phyloP scores from a whole-genome alignment of 2,797 vertebrate species.

The Sylvia borin region DNA sequence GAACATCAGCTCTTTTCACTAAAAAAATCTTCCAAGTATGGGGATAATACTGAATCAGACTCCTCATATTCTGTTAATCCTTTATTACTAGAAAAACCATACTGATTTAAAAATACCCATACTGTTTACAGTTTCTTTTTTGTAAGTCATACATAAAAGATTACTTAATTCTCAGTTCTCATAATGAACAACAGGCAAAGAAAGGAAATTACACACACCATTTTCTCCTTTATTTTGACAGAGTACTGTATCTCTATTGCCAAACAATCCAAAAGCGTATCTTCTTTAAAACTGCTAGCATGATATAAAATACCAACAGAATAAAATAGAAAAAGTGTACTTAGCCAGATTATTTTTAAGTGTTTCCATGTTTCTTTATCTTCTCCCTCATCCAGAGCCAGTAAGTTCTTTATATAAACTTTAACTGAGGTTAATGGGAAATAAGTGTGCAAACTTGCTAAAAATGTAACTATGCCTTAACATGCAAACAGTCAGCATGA shows the following conservation, averaged over 20 bases:
- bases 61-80: background rate
- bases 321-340: background rate
- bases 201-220: background rate
- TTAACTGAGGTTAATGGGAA: background rate
- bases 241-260: background rate
- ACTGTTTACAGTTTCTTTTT: background rate
- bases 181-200: background rate
- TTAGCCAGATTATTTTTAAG: background rate
- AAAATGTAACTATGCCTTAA: background rate
- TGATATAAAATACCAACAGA: background rate
- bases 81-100: background rate
- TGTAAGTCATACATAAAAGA: background rate
- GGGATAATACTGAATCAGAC: background rate
- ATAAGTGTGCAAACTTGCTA: background rate
- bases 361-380: background rate
- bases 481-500: background rate
- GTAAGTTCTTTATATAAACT: background rate
- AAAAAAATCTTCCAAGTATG: background rate
- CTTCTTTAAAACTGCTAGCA: background rate
- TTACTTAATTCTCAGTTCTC: background rate
- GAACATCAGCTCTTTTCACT: background rate
- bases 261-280: background rate
- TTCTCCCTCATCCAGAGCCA: background rate
- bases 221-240: background rate
- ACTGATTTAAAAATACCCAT: background rate